phyloP scores from a whole-genome alignment of 2,888 invertebrate species.

The Cheilosia urbana region DNA sequence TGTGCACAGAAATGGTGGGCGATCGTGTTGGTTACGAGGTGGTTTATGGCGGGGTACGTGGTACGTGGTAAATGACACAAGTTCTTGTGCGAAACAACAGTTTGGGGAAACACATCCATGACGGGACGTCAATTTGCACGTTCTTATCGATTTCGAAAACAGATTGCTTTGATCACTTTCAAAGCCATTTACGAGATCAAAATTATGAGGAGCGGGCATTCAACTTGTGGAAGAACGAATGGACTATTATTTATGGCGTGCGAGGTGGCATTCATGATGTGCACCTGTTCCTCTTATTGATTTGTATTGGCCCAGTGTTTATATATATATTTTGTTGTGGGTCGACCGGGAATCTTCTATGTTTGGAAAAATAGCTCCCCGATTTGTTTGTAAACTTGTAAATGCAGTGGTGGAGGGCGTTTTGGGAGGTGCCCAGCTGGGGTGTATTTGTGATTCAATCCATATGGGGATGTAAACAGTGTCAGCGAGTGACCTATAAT shows the following conservation, averaged over 20 bases:
- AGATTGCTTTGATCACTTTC: background rate
- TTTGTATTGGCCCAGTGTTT: constrained; percentile 17
- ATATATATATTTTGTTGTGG: background rate
- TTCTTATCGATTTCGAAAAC: background rate
- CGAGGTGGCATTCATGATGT: background rate
- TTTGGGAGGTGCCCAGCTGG: background rate
- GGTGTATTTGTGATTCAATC: background rate
- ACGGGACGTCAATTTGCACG: background rate
- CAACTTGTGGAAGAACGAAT: background rate
- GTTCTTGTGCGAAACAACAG: background rate
- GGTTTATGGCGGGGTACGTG: background rate
- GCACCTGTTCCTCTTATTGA: constrained; percentile 34
- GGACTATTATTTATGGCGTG: background rate
- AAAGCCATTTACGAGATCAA: background rate
- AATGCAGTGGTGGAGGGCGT: background rate
- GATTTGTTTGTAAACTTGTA: constrained; percentile 6
- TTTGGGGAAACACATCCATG: background rate
- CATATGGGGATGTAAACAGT: background rate
- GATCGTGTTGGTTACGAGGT: background rate
- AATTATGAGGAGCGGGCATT: background rate
- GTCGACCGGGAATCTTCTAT: background rate
- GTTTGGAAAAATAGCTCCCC: background rate
- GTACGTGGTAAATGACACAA: background rate
- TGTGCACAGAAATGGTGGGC: background rate
- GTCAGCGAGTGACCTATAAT: background rate